Evolutionary conservation across 2,797 vertebrate species (phyloP).

Genomic region (Dicrostonyx torquatus): DNA sequence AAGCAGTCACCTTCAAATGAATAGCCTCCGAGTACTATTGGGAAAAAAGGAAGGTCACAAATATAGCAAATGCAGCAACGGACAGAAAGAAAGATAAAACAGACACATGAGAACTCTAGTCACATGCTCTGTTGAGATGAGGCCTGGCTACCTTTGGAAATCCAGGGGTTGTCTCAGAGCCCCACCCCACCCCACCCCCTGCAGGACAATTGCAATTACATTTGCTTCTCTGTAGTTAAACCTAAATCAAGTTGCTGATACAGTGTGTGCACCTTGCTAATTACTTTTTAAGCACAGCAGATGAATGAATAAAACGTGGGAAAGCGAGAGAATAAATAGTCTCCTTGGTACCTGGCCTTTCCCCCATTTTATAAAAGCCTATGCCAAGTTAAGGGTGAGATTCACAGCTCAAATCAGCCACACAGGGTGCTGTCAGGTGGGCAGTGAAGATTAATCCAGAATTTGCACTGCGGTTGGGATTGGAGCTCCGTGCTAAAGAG

Average conservation of each 20-base stretch:
- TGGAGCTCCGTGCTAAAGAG: background rate
- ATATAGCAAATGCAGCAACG: background rate
- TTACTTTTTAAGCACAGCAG: conserved; percentile 76
- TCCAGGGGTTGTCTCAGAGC: background rate
- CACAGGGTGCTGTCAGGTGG: conserved; percentile 66
- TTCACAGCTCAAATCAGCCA: conserved; percentile 74
- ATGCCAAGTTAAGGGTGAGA: conserved; percentile 74
- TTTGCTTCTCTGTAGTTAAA: conserved; percentile 66
- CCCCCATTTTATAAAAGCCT: conserved; percentile 80
- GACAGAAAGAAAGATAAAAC: conserved; percentile 1
- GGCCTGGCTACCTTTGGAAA: background rate
- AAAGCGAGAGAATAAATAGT: conserved; percentile 69
- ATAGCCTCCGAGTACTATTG: background rate
- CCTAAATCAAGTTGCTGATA: conserved; percentile 74
- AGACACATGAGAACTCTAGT: background rate
- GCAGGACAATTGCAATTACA: conserved; percentile 18
- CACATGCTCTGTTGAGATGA: background rate
- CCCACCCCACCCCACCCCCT: background rate
- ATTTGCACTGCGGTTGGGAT: background rate
- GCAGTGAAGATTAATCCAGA: background rate
- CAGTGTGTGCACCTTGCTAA: conserved; percentile 65
- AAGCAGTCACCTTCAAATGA: background rate
- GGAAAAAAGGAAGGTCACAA: background rate
- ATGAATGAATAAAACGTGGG: conserved; percentile 66
- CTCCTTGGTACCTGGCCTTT: conserved; percentile 73